Base-by-base conservation (phyloP, 2,888 invertebrate genomes). In the Apodemia duryi region DNA sequence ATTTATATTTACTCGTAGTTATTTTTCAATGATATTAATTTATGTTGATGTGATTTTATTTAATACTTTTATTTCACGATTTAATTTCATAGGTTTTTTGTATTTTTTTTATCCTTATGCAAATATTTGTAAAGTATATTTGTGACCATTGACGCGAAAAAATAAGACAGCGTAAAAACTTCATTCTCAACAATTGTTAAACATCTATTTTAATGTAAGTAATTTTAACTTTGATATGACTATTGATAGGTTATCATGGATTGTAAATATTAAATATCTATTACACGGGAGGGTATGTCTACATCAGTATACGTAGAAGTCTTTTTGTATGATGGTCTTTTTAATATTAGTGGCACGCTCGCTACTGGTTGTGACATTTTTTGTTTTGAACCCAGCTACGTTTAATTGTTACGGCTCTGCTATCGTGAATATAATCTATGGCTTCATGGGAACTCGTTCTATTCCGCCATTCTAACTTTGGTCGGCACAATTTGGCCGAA, bases 301-400 rank as follows among this genome's bases (percentile, higher is more conserved):
- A 57, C 6, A 11, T 28, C 29, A 32, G 13, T 29, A 28, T 28
- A 11, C 2, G 4, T 32, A 5, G 5, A 57, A 32, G 54, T 57
- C 54, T 11, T 29, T 86, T 84, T 82, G 80, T 74, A 75, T 75
- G 74, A 73, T 74, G 73, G 80, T 83, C 84, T 82, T 75, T 80
- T 88, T 87, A 86, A 83, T 83, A 89, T 88, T 85, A 86, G 80
- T 79, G 77, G 84, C 88, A 87, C 86, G 88, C 83, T 78, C 81
- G 90, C 90, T 91, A 90, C 90, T 85, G 88, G 88, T 87, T 84
- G 77, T 77, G 75, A 75, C 70, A 70, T 73, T 73, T 76, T 73
- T 82, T 86, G 83, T 84, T 75, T 74, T 57, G 57, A 57, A 32
- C 57, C 75, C 77, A 71, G 72, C 75, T 81, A 83, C 84, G 84